Conservation (phyloP, 2,888 invertebrate genomes). For the Trilocha varians region DNA sequence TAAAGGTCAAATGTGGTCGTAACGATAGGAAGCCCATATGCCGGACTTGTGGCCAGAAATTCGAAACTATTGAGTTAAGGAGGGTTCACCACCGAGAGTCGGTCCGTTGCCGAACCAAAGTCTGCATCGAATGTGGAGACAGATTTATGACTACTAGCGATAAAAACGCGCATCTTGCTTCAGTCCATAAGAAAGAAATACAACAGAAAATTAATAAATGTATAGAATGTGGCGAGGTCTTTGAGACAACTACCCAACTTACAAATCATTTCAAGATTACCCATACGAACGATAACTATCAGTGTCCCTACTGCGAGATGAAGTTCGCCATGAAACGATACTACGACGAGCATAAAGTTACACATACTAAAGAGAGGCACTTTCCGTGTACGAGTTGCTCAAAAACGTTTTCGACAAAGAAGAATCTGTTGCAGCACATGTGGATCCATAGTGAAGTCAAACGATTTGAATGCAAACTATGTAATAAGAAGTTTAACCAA, state of each 20-base stretch:
- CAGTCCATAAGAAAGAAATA: constrained; percentile 20
- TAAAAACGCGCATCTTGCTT: constrained; percentile 19
- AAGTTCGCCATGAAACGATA: constrained; percentile 2
- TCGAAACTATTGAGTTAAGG: constrained; percentile 18
- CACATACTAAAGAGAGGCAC: constrained; percentile 44
- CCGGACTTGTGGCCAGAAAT: constrained; percentile 23
- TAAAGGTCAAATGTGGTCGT: constrained; percentile 38
- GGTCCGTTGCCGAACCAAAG: constrained; percentile 21
- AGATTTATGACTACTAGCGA: constrained; percentile 20
- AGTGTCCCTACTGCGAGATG: constrained; percentile 1
- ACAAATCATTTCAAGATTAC: constrained; percentile 2
- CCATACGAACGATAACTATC: not conserved
- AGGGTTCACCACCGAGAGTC: constrained; percentile 19
- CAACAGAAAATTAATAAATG: constrained; percentile 25
- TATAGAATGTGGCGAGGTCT: constrained; percentile 13
- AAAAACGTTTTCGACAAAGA: constrained; percentile 31
- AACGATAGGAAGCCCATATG: constrained; percentile 37
- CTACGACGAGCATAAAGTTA: constrained; percentile 33
- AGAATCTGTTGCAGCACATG: constrained; percentile 27
- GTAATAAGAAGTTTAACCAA: constrained; percentile 18
- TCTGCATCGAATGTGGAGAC: constrained; percentile 22
- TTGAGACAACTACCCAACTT: not conserved
- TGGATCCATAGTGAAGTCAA: constrained; percentile 34
- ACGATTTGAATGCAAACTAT: constrained; percentile 24
- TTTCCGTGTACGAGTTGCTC: constrained; percentile 44